Evolutionary conservation across 2,888 invertebrate species (phyloP).

Genomic region (Agrochola lota): DNA sequence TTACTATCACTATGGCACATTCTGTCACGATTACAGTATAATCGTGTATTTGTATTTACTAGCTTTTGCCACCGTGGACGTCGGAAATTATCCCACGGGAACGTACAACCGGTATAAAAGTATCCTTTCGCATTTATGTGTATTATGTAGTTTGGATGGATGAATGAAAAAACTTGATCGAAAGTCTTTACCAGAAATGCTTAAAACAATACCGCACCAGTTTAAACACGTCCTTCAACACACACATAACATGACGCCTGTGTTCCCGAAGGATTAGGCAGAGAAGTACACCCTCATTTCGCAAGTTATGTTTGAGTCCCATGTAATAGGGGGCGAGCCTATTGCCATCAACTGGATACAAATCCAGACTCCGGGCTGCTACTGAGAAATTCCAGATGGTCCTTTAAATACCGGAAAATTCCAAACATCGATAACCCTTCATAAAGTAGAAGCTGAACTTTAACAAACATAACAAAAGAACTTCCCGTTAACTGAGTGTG

Average conservation of each 20-base stretch:
- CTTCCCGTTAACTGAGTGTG: conserved; percentile 9
- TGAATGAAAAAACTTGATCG: background rate
- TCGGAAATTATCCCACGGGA: background rate
- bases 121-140: background rate
- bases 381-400: background rate
- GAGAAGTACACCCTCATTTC: too few relatives aligned
- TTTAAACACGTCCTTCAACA: background rate
- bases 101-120: too few relatives aligned
- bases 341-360: too few relatives aligned
- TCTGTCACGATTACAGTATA: background rate
- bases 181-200: background rate
- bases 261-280: too few relatives aligned
- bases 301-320: too few relatives aligned
- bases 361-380: too few relatives aligned
- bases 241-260: too few relatives aligned
- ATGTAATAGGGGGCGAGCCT: too few relatives aligned
- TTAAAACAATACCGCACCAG: background rate
- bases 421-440: background rate
- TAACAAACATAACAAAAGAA: conserved; percentile 38
- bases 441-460: conserved; percentile 29
- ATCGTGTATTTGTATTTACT: too few relatives aligned
- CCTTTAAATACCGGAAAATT: background rate
- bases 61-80: background rate
- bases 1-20: background rate
- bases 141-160: background rate